Evolutionary conservation across 2,113 vertebrate species (phyloP).

Genomic region (Pavo muticus): DNA sequence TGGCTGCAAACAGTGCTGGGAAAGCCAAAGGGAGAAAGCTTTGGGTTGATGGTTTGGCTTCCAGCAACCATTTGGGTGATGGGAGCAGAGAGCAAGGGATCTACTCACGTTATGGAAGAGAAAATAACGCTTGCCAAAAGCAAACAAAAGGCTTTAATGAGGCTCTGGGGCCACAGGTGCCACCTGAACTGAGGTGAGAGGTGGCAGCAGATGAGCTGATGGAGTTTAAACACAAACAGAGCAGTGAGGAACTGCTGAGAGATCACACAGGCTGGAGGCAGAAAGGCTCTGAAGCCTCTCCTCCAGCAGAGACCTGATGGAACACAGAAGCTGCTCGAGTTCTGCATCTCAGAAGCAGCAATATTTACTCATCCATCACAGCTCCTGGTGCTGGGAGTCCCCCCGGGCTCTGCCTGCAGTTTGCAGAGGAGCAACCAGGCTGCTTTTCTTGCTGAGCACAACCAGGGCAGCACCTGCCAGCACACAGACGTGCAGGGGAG

Average conservation of each 20-base stretch:
- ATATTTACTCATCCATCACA: background rate
- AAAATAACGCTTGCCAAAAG: background rate
- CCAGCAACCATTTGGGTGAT: background rate
- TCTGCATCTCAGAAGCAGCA: background rate
- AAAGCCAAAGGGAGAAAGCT: background rate
- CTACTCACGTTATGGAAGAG: rapidly evolving
- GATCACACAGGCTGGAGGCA: background rate
- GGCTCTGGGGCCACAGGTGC: background rate
- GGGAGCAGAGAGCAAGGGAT: background rate
- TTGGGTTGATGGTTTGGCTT: background rate
- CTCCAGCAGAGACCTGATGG: background rate
- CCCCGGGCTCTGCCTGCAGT: background rate
- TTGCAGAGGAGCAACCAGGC: background rate
- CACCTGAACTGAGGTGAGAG: background rate
- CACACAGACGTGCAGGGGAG: background rate
- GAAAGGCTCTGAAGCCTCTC: background rate
- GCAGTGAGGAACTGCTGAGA: background rate
- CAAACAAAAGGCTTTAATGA: background rate
- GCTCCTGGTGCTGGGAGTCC: background rate
- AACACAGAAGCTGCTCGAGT: background rate
- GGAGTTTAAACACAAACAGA: background rate
- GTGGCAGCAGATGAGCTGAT: background rate
- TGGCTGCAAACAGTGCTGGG: too few species aligned
- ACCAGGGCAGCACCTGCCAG: background rate
- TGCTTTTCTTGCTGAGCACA: background rate